Evolutionary conservation across 2,888 invertebrate genomes (phyloP), one percentile per base, ranked within the genome.

Genomic region (Meiosimyza decipiens): DNA sequence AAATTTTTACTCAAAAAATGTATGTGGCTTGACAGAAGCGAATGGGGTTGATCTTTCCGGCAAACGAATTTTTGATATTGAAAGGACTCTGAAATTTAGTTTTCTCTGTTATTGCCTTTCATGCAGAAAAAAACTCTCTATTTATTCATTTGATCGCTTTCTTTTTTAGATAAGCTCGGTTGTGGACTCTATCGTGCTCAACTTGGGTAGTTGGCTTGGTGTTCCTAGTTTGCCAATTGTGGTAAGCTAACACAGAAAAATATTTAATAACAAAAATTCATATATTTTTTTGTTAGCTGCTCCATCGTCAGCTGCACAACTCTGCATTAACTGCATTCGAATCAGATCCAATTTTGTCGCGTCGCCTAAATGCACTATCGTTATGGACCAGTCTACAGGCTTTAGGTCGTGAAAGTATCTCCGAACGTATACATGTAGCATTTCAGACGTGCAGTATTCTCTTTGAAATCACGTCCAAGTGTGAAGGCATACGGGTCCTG

Each of bases 121-220:
- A 50, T 68, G 2, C 15, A 49, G 28, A 12, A 69, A 49, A 13
- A 33, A 15, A 28, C 6, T 54, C 18, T 2, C 9, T 18, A 47
- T n/a, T 4, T 60, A n/a, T 59, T 40, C 59, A 49, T 4, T 13
- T 6, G 47, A 16, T 73, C 28, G 40, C 9, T 50, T 22, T 22
- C n/a, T 22, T 22, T 76, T 77, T 70, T 62, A 83, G 82, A 79
- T 83, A 71, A 82, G 79, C 51, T 77, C 81, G 81, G 91, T 95
- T 79, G 94, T 95, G 5, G 97, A 98, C 86, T 97, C 97, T 77
- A 91, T 97, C 82, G 95, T 97, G n/a, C 88, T 98, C 71, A 93
- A 94, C 63, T 89, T 98, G 22, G 95, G 96, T 6, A 92, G 92
- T 69, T 98, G 98, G 98, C 90, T 98, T 69, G 97, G 97, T 11